These are phyloP conservation scores for Mirounga angustirostris DNA, from an alignment of 2,113 vertebrate genomes.

Conservation along the genomic window DNA sequence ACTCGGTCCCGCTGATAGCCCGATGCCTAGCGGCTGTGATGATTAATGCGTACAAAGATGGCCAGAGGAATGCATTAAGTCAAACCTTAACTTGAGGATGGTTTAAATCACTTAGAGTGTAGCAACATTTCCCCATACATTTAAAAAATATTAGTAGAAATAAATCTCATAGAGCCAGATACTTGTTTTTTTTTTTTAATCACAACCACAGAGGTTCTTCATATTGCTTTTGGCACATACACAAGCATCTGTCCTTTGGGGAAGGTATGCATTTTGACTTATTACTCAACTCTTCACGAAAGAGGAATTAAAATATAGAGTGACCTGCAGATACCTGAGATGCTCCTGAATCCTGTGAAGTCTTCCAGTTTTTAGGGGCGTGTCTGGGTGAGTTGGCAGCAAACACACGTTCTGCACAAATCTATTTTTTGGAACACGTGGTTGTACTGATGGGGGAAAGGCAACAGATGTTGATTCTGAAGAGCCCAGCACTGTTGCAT, in stretches of 20 bases:
- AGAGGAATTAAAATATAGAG: fast-evolving
- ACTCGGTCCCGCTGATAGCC: neutral
- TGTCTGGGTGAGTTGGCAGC: no score
- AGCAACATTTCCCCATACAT: fast-evolving
- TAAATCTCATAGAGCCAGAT: neutral
- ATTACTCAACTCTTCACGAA: fast-evolving
- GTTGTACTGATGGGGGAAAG: fast-evolving
- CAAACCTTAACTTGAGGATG: neutral
- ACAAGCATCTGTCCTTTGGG: fast-evolving
- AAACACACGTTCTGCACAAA: fast-evolving
- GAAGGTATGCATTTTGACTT: neutral
- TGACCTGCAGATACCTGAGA: fast-evolving
- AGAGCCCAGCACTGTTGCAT: fast-evolving
- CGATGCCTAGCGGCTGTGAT: fast-evolving
- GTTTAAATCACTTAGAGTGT: fast-evolving
- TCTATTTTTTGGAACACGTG: fast-evolving
- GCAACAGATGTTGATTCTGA: neutral
- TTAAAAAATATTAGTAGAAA: neutral
- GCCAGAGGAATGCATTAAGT: no score
- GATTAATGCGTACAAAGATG: fast-evolving
- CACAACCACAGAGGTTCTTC: neutral
- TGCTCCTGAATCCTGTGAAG: neutral
- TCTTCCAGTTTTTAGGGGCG: no score
- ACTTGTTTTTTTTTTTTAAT: neutral
- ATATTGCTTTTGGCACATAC: fast-evolving